Evolutionary conservation across 2,797 vertebrate genomes (phyloP), one percentile per base, ranked within the genome.

Genomic region (Enteromius afrohamiltoni): DNA sequence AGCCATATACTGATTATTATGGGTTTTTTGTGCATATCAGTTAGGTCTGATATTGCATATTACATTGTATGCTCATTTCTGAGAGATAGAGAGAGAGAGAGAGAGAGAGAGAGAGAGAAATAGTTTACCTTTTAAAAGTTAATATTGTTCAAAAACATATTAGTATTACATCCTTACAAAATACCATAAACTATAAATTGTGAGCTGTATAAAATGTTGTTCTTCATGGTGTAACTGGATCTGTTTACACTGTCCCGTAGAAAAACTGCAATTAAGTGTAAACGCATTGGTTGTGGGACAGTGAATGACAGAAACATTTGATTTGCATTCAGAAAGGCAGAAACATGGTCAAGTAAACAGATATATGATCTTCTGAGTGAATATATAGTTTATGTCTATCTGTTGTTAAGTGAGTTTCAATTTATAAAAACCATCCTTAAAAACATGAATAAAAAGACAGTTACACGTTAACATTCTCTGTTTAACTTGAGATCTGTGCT

Each of bases 271-370:
- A 80, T 77, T 86, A 71, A 83, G 69, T 29, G 55, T 65, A 71
- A 86, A 80, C 37, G 77, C 40, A 64, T 76, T 77, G 77, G 19
- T 80, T 77, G 73, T 77, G 42, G 62, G 65, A 62, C 55, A 80
- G 34, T 64, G 82, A 77, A 55, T 73, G 77, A 77, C 80, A 49
- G 45, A 64, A 69, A 6, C 17, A 65, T 83, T 83, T 82, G n/a
- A 82, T 85, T 77, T 77, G 51, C 71, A 23, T 40, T 42, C 49
- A 76, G n/a, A 40, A 86, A 76, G 70, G 51, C 10, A 17, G n/a
- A 49, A 79, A 23, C 21, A n/a, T 26, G 40, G 42, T 45, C 64
- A 37, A 67, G 65, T 65, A 60, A 69, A 64, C 34, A 31, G 9
- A 42, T 62, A 19, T 26, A 64, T 42, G 58, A 67, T 64, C 73